Evolutionary conservation across 2,888 invertebrate species (phyloP), one percentile per base, ranked within the genome.

Genomic region (Zhengitettix transpicula): DNA sequence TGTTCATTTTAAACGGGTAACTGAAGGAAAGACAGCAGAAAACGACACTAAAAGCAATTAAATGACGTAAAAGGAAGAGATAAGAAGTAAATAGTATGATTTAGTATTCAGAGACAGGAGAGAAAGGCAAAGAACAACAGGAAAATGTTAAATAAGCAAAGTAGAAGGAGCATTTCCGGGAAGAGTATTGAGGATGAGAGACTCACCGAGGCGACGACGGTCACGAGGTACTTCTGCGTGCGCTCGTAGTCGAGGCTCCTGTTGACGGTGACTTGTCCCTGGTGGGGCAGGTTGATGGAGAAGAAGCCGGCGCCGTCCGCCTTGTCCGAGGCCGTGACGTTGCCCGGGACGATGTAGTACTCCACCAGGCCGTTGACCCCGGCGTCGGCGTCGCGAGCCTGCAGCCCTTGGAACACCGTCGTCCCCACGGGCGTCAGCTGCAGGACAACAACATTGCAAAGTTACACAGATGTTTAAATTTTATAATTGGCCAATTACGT

Each of bases 291-390:
- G 64, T 88, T 87, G 73, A 93, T 91, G 63, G 86, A 80, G 75
- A 93, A 93, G 70, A 81, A 85, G 52, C 87, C 85, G 71, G 81
- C 89, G 17, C 91, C 92, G 72, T 92, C 91, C 64, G 82, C 83
- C 55, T 81, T 81, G 52, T 55, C 52, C 12, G 42, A 17, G n/a
- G 53, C 57, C 15, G 10, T 15, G 14, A 73, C 76, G 62, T 78
- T 78, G 62, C 87, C 84, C 66, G 86, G 84, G 62, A 88, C 80
- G 64, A 92, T 83, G 65, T 85, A 88, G 73, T 92, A 93, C 70
- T 93, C 92, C 3, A 92, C 83, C 54, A 91, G 79, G 54, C 90
- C 91, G 71, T 93, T 92, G 64, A 90, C 89, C 54, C 92, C 91
- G 1, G 89, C 85, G 71, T 93, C 93, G 59, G 83, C 84, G 71